Base-by-base conservation (phyloP, 2,888 invertebrate species). In the Chorisops tibialis region DNA sequence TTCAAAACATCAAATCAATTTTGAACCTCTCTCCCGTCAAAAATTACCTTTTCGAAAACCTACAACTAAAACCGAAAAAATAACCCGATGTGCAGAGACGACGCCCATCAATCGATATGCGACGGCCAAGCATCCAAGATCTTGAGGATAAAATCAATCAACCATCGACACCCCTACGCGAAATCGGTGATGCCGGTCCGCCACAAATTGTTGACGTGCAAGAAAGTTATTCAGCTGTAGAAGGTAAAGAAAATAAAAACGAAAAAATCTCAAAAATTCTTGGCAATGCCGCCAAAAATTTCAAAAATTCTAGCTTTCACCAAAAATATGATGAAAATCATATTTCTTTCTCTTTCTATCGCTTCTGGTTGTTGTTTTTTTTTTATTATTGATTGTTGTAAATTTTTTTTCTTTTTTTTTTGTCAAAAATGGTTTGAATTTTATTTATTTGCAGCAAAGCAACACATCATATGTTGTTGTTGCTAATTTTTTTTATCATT, bases 171-270 rank as follows among this genome's bases (percentile, higher is more conserved):
- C 95, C 96, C 50, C 81, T 96, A 68, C 87, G 86, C 75, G 84
- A 91, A 67, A 77, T 85, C 59, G 94, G 93, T 67, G 84, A 85
- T 73, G 86, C 85, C 67, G 93, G 93, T 65, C 92, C 94, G 68
- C 94, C 96, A 41, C 85, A 85, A 68, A 96, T 96, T 76, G 88
- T 95, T 68, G 94, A 95, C 78, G 89, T 93, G 47, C 92, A 95
- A 78, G 93, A 95, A 76, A 96, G 91, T 74, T 96, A 97, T 80
- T 91, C 96, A 48, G 95, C 95, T 63, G 89, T 94, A 79, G 98
- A 98, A 89, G 96, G 97, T 96, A 77, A 69, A 67, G 35, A 54
- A 14, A 61, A 9, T 12, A 58, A 45, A 30, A 30, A 24, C 4
- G n/a, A 24, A 24, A 24, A 24, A 24, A 24, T 5, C 24, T 5